Base-by-base conservation (phyloP, 1,140 invertebrate genomes). In the Brachionus rotundiformis region DNA sequence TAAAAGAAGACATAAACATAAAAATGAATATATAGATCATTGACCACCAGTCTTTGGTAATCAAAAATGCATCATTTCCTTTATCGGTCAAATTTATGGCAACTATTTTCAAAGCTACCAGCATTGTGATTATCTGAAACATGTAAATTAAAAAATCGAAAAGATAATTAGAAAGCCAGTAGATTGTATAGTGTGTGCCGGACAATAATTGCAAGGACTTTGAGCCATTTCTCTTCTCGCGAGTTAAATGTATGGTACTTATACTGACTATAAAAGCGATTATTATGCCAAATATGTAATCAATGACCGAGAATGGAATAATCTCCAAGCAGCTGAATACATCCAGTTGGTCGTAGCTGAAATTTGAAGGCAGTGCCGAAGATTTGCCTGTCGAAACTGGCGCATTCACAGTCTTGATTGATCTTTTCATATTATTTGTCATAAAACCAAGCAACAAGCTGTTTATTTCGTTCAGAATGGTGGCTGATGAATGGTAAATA, bases 171-270 rank as follows among this genome's bases (percentile, higher is more conserved):
- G 79, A 63, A 1, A 81, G n/a, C 79, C 54, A 81, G 49, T 81
- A 81, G 16, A 25, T 33, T 16, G 19, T 31, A 11, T 65, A 41
- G 10, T 47, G 54, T 7, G 54, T 63, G 13, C 59, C 59, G 5
- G 79, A 63, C 47, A 81, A 68, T 16, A 81, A 16, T 47, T 81
- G 79, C 13, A 81, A 23, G 13, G 54, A 41, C 31, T 81, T 81
- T 7, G 79, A 81, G 16, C 54, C 54, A 68, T 63, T 65, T 10
- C 54, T 13, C 31, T 63, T 63, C 19, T 81, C 79, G 7, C 33
- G 13, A 27, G 47, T 68, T 23, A 81, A 44, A 49, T 63, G 54
- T 19, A 81, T 63, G 16, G 59, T 23, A 29, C 31, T 23, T 3
- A 81, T 29, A 33, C 79, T 65, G 10, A 81, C 65, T 16, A 81